phyloP scores from a whole-genome alignment of 2,113 vertebrate species.

The Ovibos moschatus region DNA sequence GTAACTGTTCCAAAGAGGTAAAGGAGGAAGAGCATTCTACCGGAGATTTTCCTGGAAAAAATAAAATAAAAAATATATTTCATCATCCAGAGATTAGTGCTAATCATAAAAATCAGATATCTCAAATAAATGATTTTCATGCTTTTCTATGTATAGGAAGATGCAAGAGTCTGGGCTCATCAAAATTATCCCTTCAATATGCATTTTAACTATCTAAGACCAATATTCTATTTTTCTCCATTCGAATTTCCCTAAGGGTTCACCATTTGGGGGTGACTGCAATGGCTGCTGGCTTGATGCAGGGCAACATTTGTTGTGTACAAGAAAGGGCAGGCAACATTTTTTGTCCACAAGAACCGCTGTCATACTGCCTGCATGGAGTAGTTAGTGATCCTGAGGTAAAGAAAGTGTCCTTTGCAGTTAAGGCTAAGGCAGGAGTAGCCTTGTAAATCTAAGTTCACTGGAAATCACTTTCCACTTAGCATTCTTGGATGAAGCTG shows the following conservation, averaged over 20 bases:
- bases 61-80: background rate
- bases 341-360: background rate
- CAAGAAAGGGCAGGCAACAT: background rate
- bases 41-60: background rate
- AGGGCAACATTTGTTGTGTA: background rate
- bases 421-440: background rate
- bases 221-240: background rate
- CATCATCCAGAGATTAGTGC: background rate
- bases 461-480: background rate
- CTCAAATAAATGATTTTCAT: too few relatives aligned
- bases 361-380: background rate
- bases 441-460: background rate
- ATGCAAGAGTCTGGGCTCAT: background rate
- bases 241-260: background rate
- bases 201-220: background rate
- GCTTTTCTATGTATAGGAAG: background rate
- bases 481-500: background rate
- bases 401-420: fast-evolving
- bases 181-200: background rate
- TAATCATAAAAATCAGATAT: background rate
- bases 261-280: background rate
- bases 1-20: background rate
- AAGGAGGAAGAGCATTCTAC: background rate
- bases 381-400: background rate
- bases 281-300: background rate